A percentile compares a stretch with the other conserved stretches of the same genome.
These are phyloP conservation scores for Ophioninae sp. DNA, from an alignment of 2,888 invertebrate species.

Conservation along the genomic window DNA sequence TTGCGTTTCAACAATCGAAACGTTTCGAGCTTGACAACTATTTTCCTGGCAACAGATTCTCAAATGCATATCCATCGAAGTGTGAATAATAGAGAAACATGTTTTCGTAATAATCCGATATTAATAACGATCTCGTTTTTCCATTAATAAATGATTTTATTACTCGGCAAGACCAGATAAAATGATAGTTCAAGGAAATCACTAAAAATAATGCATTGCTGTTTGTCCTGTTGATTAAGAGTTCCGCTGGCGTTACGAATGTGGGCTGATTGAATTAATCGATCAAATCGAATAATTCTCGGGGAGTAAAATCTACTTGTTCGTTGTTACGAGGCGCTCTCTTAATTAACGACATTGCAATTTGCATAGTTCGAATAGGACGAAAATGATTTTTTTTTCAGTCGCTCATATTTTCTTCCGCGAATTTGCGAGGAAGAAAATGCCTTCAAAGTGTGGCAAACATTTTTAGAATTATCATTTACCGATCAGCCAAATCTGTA, in stretches of 20 bases:
- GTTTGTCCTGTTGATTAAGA: constrained; percentile 1
- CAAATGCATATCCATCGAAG: neutral
- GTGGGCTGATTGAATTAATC: constrained; percentile 55
- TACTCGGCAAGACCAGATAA: constrained; percentile 14
- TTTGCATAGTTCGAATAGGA: constrained; percentile 7
- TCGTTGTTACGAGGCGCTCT: constrained; percentile 24
- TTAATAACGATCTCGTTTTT: neutral
- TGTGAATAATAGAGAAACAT: neutral
- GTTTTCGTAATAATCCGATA: neutral
- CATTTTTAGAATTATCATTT: no score
- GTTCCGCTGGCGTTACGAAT: constrained; percentile 42
- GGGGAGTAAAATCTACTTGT: constrained; percentile 4
- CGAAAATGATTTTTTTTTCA: neutral
- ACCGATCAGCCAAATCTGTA: no score
- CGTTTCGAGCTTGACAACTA: neutral
- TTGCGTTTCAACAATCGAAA: no score
- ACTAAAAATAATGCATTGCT: constrained; percentile 3
- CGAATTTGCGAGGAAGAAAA: no score
- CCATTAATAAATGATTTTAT: neutral
- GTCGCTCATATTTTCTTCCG: neutral
- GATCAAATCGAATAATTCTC: constrained; percentile 30
- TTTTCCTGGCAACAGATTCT: neutral
- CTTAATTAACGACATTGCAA: constrained; percentile 33
- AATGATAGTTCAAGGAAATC: constrained; percentile 2
- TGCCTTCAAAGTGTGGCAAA: no score